Conservation (phyloP, 2,797 vertebrate species). For the Tokudaia tokunoshimensis region DNA sequence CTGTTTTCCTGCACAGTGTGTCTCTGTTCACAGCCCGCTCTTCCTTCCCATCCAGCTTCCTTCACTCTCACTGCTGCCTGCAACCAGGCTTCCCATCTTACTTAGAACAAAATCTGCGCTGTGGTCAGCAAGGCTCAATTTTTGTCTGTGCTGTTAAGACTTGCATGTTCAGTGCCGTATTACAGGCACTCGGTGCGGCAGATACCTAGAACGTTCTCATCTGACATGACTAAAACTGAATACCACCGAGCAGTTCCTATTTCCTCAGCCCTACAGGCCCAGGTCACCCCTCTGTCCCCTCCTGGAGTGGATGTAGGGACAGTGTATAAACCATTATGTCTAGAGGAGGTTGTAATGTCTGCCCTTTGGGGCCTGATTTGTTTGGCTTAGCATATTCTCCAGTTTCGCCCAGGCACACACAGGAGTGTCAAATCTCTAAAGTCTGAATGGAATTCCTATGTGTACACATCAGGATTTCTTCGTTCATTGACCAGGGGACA, state of each 20-base stretch:
- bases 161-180: neutral
- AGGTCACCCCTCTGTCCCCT: neutral
- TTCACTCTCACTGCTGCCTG: neutral
- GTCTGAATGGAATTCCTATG: neutral
- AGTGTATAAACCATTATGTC: too few relatives aligned
- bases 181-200: neutral
- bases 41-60: neutral
- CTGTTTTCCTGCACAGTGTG: neutral
- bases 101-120: neutral
- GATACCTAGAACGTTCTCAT: neutral
- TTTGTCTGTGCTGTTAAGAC: too few relatives aligned
- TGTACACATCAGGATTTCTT: neutral
- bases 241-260: neutral
- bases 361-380: neutral
- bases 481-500: neutral
- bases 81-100: neutral
- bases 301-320: neutral
- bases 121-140: neutral
- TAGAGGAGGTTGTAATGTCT: neutral
- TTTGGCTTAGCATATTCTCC: conserved; percentile 3
- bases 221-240: neutral
- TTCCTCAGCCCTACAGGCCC: neutral
- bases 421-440: neutral
- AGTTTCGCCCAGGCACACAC: neutral
- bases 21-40: neutral